Conservation (phyloP, 2,888 invertebrate genomes). For the Drosophila testacea region DNA sequence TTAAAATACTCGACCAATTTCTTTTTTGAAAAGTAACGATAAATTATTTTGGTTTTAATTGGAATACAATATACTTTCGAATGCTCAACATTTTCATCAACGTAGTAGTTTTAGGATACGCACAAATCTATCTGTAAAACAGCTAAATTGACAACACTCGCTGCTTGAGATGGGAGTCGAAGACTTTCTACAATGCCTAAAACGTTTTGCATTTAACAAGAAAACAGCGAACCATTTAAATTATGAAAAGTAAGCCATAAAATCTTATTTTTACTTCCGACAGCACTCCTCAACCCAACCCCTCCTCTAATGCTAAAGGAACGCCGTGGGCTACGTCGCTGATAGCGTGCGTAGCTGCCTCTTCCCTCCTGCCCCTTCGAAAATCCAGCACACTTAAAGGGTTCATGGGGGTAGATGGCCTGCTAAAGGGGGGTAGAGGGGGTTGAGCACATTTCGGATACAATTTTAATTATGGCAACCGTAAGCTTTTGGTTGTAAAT, state of each 20-base stretch:
- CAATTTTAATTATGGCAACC: conserved; percentile 85
- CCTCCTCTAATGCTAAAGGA: neutral
- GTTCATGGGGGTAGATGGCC: conserved; percentile 31
- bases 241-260: conserved; percentile 83
- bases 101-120: too few relatives aligned
- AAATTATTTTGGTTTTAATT: too few relatives aligned
- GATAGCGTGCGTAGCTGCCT: conserved; percentile 35
- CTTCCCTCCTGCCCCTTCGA: neutral
- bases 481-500: conserved; percentile 84
- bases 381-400: conserved; percentile 46
- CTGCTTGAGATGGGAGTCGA: neutral
- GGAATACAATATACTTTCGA: too few relatives aligned
- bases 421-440: neutral
- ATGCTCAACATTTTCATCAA: too few relatives aligned
- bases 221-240: conserved; percentile 61
- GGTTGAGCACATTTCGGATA: conserved; percentile 80
- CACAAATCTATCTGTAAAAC: too few relatives aligned
- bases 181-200: conserved; percentile 23
- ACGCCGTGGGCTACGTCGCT: conserved; percentile 41
- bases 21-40: too few relatives aligned
- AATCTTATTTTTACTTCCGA: conserved; percentile 79
- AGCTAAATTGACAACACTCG: too few relatives aligned
- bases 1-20: too few relatives aligned
- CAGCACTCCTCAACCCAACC: conserved; percentile 5
- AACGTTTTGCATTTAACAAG: conserved; percentile 62